Percentiles rank a stretch among this genome's conserved stretches.
Conservation (phyloP, 92 coral and sea anemone species). For the Ricordea florida region DNA sequence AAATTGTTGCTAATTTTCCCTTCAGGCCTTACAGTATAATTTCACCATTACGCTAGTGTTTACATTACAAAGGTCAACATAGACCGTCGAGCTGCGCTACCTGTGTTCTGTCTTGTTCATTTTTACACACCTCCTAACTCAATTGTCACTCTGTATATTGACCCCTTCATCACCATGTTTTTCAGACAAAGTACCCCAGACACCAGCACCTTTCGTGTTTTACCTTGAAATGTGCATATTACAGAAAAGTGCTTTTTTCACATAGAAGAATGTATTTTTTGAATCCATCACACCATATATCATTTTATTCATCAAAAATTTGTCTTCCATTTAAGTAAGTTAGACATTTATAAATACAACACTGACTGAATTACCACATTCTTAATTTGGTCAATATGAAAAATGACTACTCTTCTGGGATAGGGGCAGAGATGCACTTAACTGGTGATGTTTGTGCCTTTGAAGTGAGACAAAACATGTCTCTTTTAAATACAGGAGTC, state of each 20-base stretch:
- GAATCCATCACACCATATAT: slow-evolving; percentile 11
- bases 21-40: too few relatives aligned
- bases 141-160: too few relatives aligned
- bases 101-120: too few relatives aligned
- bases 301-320: neutral
- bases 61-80: too few relatives aligned
- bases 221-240: slow-evolving; percentile 1
- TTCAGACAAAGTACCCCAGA: slow-evolving; percentile 6
- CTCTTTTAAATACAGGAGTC: slow-evolving; percentile 17
- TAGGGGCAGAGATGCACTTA: slow-evolving; percentile 21
- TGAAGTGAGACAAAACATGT: neutral
- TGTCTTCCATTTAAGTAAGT: slow-evolving; percentile 3
- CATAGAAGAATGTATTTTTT: slow-evolving; percentile 17
- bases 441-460: slow-evolving; percentile 5
- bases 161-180: slow-evolving; percentile 19
- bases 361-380: slow-evolving; percentile 14
- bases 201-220: slow-evolving; percentile 3
- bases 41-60: too few relatives aligned
- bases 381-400: slow-evolving; percentile 9
- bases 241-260: slow-evolving; percentile 3
- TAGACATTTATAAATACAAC: neutral
- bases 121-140: too few relatives aligned
- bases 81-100: too few relatives aligned
- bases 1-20: too few relatives aligned
- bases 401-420: slow-evolving; percentile 8